These are phyloP conservation scores for Sarotherodon lohbergeri DNA, from an alignment of 2,113 vertebrate genomes.

Conservation along the genomic window DNA sequence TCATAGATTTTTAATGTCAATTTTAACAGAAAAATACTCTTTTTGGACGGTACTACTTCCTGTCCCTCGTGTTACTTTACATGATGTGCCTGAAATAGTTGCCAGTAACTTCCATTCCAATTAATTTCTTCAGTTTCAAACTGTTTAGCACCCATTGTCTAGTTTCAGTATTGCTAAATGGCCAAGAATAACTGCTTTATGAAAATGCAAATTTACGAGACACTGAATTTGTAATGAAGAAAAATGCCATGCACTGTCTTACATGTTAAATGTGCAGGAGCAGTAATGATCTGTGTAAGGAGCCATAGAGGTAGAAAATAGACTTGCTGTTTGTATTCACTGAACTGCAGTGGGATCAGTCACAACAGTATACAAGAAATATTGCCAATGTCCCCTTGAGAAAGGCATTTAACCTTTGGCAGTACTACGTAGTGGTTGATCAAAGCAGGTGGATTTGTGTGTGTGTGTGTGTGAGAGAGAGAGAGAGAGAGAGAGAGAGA, in stretches of 20 bases:
- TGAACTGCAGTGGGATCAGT: not conserved
- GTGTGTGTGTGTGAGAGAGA: not conserved
- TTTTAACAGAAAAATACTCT: not conserved
- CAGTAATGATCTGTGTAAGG: not conserved
- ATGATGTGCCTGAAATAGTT: not conserved
- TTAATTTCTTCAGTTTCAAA: not conserved
- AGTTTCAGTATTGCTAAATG: not conserved
- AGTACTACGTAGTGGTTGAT: not conserved
- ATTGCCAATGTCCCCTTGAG: not conserved
- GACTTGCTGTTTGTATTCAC: not conserved
- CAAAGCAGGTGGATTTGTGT: not conserved
- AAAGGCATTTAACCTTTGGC: conserved; percentile 4
- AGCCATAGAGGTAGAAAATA: not conserved
- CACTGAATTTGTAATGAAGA: not conserved
- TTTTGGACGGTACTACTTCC: not conserved
- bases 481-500: not conserved
- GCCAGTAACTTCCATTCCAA: not conserved
- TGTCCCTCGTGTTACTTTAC: not conserved
- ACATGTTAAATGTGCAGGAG: not conserved
- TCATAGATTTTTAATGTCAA: not conserved
- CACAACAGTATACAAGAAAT: not conserved
- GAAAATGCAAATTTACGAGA: not conserved
- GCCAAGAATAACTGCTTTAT: not conserved
- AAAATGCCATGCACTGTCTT: not conserved
- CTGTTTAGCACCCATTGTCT: not conserved